Percentiles rank a stretch among this genome's conserved stretches.
Evolutionary conservation across 37 sponge, comb jelly and placozoan species (phyloP).

Genomic region (Hormiphora californensis): DNA sequence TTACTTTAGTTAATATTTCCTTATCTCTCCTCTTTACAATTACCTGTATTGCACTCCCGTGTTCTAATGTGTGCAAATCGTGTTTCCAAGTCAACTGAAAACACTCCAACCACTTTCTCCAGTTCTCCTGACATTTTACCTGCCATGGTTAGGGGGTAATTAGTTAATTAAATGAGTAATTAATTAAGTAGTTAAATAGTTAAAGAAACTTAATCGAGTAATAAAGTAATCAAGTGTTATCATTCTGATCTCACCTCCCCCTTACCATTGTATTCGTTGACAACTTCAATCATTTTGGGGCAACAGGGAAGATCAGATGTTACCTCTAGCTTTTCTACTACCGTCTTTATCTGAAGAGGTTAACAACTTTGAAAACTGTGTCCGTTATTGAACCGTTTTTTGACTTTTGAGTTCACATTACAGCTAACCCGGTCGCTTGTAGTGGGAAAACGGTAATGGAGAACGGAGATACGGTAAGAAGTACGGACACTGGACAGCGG

Average conservation of each 20-base stretch:
- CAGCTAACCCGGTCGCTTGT: too few relatives aligned
- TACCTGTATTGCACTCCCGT: conserved; percentile 63
- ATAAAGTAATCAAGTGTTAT: too few relatives aligned
- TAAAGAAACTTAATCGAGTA: not conserved
- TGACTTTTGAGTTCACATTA: too few relatives aligned
- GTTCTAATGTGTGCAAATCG: conserved; percentile 64
- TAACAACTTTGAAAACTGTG: too few relatives aligned
- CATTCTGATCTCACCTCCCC: too few relatives aligned
- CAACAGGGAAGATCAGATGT: conserved; percentile 57
- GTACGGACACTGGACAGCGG: too few relatives aligned
- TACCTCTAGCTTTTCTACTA: conserved; percentile 46
- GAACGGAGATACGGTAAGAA: too few relatives aligned
- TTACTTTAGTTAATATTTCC: too few relatives aligned
- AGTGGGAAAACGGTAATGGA: too few relatives aligned
- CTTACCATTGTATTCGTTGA: conserved; percentile 56
- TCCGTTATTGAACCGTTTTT: too few relatives aligned
- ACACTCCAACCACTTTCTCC: conserved; percentile 59
- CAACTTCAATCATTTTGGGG: conserved; percentile 54
- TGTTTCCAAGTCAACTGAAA: conserved; percentile 64
- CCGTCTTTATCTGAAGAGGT: conserved; percentile 53
- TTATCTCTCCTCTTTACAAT: too few relatives aligned
- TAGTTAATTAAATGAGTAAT: not conserved
- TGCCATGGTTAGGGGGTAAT: not conserved
- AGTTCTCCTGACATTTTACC: conserved; percentile 55
- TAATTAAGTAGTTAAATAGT: not conserved